These are phyloP conservation scores for Polietes domitor DNA, from an alignment of 2,888 invertebrate species.

Conservation along the genomic window DNA sequence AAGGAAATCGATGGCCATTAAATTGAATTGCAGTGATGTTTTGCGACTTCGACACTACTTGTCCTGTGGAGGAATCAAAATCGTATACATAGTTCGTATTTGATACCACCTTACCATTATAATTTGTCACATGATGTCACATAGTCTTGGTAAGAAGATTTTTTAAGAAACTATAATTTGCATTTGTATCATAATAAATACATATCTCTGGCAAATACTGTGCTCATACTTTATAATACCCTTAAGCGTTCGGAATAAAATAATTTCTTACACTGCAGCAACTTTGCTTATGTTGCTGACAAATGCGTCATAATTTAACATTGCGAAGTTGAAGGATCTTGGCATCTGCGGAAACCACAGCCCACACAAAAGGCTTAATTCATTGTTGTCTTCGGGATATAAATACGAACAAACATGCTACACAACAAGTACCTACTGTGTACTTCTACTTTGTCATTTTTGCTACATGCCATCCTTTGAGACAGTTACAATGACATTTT, in stretches of 20 bases:
- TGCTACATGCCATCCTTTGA: constrained; percentile 33
- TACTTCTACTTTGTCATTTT: constrained; percentile 23
- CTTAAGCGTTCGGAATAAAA: constrained; percentile 24
- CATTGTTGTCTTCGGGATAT: not conserved
- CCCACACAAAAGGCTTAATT: constrained; percentile 25
- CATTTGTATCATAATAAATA: not conserved
- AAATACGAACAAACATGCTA: not conserved
- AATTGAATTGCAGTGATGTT: too few relatives aligned
- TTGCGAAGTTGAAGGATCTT: not conserved
- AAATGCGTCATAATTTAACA: constrained; percentile 31
- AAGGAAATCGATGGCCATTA: too few relatives aligned
- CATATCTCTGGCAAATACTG: constrained; percentile 34
- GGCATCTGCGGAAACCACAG: not conserved
- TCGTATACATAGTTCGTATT: too few relatives aligned
- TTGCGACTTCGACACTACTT: too few relatives aligned
- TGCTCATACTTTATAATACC: constrained; percentile 14
- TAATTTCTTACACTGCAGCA: constrained; percentile 5
- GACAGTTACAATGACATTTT: constrained; percentile 37
- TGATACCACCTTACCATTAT: too few relatives aligned
- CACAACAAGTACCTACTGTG: too few relatives aligned
- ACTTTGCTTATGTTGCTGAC: constrained; percentile 1
- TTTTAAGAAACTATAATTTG: constrained; percentile 6
- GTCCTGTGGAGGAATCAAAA: too few relatives aligned
- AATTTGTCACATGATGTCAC: too few relatives aligned
- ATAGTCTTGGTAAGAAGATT: too few relatives aligned